Evolutionary conservation across 1,140 invertebrate species (phyloP), one percentile per base, ranked within the genome.

Genomic region (Platyura marginata): DNA sequence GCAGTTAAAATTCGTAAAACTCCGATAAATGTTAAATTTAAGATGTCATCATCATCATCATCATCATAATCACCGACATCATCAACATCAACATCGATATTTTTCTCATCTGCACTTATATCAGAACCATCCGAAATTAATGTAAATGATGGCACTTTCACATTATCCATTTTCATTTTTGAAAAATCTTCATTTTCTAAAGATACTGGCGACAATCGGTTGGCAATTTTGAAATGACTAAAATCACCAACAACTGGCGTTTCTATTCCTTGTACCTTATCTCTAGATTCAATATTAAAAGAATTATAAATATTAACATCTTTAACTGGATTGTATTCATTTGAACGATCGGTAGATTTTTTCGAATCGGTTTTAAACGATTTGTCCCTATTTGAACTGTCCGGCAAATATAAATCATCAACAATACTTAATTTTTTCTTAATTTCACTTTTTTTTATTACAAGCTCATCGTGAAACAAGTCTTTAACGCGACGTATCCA

Each of bases 401-500:
- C n/a, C n/a, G n/a, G n/a, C n/a, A n/a, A n/a, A n/a, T n/a, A n/a
- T n/a, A n/a, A n/a, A 37, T 60, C 51, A 16, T 59, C 57, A 21
- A 61, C 54, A 2, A 71, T 46, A 44, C 67, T 63, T 6, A 73
- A 53, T 29, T 70, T 64, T 5, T 66, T 65, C 25, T 65, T 64
- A 5, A 73, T 64, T 23, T 72, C 69, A 44, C 69, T 55, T 18
- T 59, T 56, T 34, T 59, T 55, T 37, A 54, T 54, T 21, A 50
- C 51, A 3, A 54, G 47, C 1, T 51, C 42, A 15, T 74, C 71
- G 10, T 72, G 69, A 50, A 83, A 77, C 3, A 89, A 58, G 44
- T 85, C 78, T 20, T 77, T 71, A 73, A 85, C 81, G 11, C 78
- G 67, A 43, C 73, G 71, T 51, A 79, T 81, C 84, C 84, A 89